Conservation (phyloP, 2,888 invertebrate genomes). For the Adelognathus sp. region DNA sequence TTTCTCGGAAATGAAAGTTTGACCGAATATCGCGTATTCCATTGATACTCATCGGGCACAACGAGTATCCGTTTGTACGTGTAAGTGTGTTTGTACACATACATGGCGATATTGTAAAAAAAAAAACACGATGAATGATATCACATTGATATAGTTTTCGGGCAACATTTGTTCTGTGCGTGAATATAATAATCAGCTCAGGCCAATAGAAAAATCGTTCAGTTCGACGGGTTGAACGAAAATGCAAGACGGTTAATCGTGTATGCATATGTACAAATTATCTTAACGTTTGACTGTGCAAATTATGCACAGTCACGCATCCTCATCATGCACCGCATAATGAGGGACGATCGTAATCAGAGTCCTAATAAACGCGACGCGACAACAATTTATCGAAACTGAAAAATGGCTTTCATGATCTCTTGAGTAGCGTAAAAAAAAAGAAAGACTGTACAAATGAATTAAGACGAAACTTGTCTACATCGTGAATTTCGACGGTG, state of each 20-base stretch:
- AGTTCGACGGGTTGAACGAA: neutral
- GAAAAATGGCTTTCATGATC: neutral
- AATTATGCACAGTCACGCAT: no score
- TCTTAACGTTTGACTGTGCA: constrained; percentile 21
- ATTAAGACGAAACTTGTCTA: neutral
- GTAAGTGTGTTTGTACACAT: neutral
- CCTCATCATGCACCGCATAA: no score
- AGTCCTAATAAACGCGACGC: no score
- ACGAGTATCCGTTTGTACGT: constrained; percentile 6
- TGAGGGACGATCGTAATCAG: no score
- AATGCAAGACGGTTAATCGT: neutral
- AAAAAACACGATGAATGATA: constrained; percentile 31
- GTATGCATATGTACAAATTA: constrained; percentile 19
- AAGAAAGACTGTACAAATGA: neutral
- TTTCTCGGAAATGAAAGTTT: neutral
- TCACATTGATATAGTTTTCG: constrained; percentile 52
- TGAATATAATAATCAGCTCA: constrained; percentile 25
- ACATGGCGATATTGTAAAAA: constrained; percentile 29
- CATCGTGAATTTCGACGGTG: constrained; percentile 24
- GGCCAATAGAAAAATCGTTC: constrained; percentile 6
- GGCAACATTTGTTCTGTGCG: constrained; percentile 44
- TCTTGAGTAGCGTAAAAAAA: neutral
- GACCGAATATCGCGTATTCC: constrained; percentile 6
- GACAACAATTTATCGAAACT: constrained; percentile 2
- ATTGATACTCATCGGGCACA: constrained; percentile 12